Percentiles rank a stretch among this genome's conserved stretches.
Evolutionary conservation across 53 echinoderm and acorn worm species (phyloP).

Genomic region (Stichopus horrens): DNA sequence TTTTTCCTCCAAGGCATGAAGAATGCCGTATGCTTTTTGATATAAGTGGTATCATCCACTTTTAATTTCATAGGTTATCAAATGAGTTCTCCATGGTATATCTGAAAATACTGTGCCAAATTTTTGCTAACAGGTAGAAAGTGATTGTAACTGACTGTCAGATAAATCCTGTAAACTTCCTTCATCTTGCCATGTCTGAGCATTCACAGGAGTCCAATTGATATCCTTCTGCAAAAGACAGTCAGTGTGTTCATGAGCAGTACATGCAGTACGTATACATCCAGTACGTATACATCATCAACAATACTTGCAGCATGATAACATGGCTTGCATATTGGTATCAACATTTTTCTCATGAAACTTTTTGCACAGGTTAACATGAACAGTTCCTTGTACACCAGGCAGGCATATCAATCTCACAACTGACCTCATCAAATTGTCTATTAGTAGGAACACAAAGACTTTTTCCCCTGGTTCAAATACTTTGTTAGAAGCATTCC

Average conservation of each 20-base stretch:
- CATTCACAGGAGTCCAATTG: background rate
- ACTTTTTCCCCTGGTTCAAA: conserved; percentile 11
- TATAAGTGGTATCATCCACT: background rate
- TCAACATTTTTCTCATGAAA: background rate
- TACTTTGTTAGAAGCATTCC: background rate
- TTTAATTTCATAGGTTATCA: background rate
- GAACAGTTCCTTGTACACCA: background rate
- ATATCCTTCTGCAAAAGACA: too few relatives aligned
- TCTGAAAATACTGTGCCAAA: background rate
- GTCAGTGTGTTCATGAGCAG: background rate
- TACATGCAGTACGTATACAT: too few relatives aligned
- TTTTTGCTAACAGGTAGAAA: conserved; percentile 8
- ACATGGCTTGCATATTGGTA: background rate
- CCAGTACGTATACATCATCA: background rate
- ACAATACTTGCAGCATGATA: background rate
- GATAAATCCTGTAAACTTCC: background rate
- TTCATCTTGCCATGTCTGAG: conserved; percentile 22
- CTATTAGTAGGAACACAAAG: conserved; percentile 10
- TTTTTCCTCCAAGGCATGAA: conserved; percentile 19
- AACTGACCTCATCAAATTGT: background rate
- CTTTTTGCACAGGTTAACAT: background rate
- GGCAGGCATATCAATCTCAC: background rate
- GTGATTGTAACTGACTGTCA: background rate
- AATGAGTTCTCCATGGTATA: background rate
- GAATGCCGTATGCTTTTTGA: background rate